These are phyloP conservation scores for Drosophila eugracilis DNA, from an alignment of 1,140 invertebrate species.

Conservation along the genomic window DNA sequence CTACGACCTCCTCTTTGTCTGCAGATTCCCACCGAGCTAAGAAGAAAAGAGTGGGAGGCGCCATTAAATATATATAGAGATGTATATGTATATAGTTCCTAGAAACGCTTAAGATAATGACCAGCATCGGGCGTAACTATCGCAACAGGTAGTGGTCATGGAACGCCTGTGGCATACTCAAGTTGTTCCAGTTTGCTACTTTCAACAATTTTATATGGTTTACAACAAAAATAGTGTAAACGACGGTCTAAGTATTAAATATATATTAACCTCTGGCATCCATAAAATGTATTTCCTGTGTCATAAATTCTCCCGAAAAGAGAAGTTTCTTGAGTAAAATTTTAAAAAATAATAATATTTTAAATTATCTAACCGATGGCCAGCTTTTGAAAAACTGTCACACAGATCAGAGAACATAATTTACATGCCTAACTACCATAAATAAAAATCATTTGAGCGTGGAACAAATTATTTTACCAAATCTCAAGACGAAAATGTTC, in stretches of 20 bases:
- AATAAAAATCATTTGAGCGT: too few species aligned
- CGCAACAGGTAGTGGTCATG: constrained; percentile 14
- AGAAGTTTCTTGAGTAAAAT: not conserved
- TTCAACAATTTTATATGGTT: not conserved
- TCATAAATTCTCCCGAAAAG: not conserved
- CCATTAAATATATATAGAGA: constrained; percentile 31
- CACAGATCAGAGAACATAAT: not conserved
- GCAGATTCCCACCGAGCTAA: constrained; percentile 21
- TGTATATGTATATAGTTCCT: constrained; percentile 8
- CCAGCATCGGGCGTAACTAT: constrained; percentile 27
- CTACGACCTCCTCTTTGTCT: constrained; percentile 31
- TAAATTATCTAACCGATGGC: not conserved
- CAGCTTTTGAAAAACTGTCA: not conserved
- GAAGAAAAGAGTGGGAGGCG: constrained; percentile 17
- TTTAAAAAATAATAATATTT: not conserved
- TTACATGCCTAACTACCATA: not conserved
- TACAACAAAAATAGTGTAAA: not conserved
- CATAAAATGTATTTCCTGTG: not conserved
- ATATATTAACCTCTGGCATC: not conserved
- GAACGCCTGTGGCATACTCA: not conserved
- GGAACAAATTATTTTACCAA: not conserved
- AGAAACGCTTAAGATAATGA: constrained; percentile 21
- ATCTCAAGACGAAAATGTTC: constrained; percentile 18
- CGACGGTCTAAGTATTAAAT: not conserved
- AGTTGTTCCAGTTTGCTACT: not conserved